Evolutionary conservation across 1,140 invertebrate genomes (phyloP).

Genomic region (Pseudachorutes palmiensis): DNA sequence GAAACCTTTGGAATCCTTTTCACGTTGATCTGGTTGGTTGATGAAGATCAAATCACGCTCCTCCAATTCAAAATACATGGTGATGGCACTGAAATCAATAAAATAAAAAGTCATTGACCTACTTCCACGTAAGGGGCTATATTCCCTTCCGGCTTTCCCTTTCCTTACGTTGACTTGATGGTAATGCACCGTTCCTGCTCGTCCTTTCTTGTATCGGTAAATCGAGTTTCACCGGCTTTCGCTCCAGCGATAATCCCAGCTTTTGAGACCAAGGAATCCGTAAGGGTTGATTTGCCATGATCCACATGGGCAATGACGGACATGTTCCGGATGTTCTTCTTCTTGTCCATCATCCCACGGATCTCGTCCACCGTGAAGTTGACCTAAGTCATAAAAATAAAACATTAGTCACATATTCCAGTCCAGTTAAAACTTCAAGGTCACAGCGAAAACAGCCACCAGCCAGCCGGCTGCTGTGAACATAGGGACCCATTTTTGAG

Average conservation of each 20-base stretch:
- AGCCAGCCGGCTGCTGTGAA: too few species aligned
- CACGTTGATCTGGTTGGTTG: conserved; percentile 74
- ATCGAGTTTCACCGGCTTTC: conserved; percentile 96
- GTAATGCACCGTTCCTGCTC: conserved; percentile 99
- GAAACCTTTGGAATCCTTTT: conserved; percentile 86
- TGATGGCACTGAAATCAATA: conserved; percentile 69
- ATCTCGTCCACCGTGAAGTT: conserved; percentile 99
- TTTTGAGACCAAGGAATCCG: conserved; percentile 98
- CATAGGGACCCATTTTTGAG: too few species aligned
- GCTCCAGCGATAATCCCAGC: conserved; percentile 98
- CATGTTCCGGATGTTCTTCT: conserved; percentile 99
- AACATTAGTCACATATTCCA: neutral
- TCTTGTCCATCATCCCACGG: conserved; percentile 98
- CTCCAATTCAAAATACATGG: conserved; percentile 94
- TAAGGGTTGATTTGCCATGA: conserved; percentile 99
- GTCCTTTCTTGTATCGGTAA: conserved; percentile 99
- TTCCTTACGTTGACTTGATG: conserved; percentile 97
- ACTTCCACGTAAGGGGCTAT: conserved; percentile 2
- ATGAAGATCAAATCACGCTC: conserved; percentile 87
- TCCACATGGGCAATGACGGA: conserved; percentile 99
- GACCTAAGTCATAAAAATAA: conserved; percentile 61
- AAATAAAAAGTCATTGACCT: conserved; percentile 14
- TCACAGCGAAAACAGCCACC: too few species aligned
- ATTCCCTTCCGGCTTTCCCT: neutral
- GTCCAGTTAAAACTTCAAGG: neutral